Percentiles rank a stretch among this genome's conserved stretches.
phyloP scores from a whole-genome alignment of 2,113 vertebrate species.

The Heteronetta atricapilla region DNA sequence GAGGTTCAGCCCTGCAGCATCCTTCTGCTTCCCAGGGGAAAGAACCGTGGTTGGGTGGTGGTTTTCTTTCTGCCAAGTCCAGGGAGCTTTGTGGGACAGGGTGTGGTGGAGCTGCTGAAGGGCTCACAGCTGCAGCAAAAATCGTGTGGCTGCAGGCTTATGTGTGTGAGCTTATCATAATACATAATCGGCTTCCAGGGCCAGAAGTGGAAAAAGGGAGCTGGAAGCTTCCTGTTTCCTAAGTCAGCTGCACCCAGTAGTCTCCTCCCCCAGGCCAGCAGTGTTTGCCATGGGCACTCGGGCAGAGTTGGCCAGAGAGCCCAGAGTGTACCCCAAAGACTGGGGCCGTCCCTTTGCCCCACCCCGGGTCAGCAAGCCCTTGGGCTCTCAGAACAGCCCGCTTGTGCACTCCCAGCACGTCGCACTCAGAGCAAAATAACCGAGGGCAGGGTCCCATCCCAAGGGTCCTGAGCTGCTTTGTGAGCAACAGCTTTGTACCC shows the following conservation, averaged over 20 bases:
- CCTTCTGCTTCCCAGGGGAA: neutral
- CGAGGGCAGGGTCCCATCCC: rapidly evolving
- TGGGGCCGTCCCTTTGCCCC: neutral
- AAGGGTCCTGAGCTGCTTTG: neutral
- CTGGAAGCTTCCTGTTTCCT: neutral
- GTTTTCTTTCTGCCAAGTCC: too few species aligned
- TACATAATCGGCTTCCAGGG: neutral
- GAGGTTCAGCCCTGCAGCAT: rapidly evolving
- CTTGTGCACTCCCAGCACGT: rapidly evolving
- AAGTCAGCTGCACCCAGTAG: neutral
- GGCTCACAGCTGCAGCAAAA: neutral
- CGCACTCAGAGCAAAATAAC: rapidly evolving
- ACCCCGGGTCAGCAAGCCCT: too few species aligned
- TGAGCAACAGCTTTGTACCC: rapidly evolving
- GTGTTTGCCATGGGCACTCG: neutral
- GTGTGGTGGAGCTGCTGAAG: neutral
- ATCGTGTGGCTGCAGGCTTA: neutral
- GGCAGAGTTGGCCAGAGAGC: neutral
- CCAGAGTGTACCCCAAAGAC: neutral
- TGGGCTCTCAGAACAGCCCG: neutral
- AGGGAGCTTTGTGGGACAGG: neutral
- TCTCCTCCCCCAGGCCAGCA: neutral
- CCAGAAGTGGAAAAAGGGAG: neutral
- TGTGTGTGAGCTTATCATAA: neutral
- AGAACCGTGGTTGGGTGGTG: too few species aligned